Evolutionary conservation across 2,113 vertebrate genomes (phyloP), one percentile per base, ranked within the genome.

Genomic region (Upupa epops): DNA sequence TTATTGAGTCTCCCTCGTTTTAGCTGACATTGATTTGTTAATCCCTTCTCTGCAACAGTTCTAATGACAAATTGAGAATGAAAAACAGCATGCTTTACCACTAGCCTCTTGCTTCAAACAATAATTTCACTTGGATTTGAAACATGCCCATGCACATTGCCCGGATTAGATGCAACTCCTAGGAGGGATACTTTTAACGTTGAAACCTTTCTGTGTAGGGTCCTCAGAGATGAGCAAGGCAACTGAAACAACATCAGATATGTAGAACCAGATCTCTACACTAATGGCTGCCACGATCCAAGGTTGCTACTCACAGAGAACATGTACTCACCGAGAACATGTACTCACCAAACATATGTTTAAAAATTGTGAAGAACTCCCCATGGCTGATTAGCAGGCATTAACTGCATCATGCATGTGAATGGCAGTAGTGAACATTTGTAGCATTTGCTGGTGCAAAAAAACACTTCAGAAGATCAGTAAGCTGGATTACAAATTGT

Each of bases 1-100:
- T 65, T 88, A 96, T 94, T 90, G 93, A 97, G 96, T 96, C 96
- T 93, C 96, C 95, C 95, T 97, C 88, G 2, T 89, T 97, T 95
- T 95, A 93, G 94, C 84, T 94, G 74, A 65, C 95, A 96, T 84
- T 94, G 94, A 95, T 88, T 91, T 95, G 96, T 90, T 95, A 95
- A 96, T 91, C 92, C 82, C 45, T 92, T 92, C 72, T 84, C 93
- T 93, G 25, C 91, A 96, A 86, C 93, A 59, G 88, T 83, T 68
- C 79, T 94, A 95, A 95, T 89, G 95, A 90, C 77, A 95, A 96
- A 91, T 1, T 46, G 82, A 92, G 83, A 85, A 87, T 79, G 68
- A 95, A 94, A 95, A 96, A 83, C 66, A 61, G 93, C 56, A 92
- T 10, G 72, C 78, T 86, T n/a, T 71, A 95, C 85, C 85, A 93